phyloP scores from a whole-genome alignment of 2,797 vertebrate species.

The Toxotes lorentzi region DNA sequence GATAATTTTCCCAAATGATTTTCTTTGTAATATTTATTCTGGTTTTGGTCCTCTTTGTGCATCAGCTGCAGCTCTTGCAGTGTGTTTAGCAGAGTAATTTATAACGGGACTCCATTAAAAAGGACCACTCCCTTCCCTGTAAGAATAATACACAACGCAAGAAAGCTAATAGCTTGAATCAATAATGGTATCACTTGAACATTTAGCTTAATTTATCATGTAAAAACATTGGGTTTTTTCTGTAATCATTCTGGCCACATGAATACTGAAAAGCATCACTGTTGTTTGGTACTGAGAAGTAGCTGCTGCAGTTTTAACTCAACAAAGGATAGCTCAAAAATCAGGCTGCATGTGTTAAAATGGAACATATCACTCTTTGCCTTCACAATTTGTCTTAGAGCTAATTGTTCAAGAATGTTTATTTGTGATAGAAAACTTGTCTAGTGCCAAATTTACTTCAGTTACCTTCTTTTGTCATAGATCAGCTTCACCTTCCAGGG shows the following conservation, averaged over 20 bases:
- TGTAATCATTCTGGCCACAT: background rate
- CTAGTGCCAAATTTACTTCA: background rate
- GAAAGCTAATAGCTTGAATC: slow-evolving; percentile 16
- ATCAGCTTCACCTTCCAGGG: background rate
- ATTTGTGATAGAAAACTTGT: background rate
- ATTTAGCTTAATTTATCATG: slow-evolving; percentile 9
- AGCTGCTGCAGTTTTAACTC: background rate
- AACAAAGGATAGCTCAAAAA: background rate
- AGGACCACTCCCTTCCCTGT: background rate
- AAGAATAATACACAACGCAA: slow-evolving; percentile 7
- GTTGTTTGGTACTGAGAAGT: background rate
- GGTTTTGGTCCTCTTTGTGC: background rate
- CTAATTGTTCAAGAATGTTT: background rate
- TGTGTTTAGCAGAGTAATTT: slow-evolving; percentile 13
- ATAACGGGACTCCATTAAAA: slow-evolving; percentile 5
- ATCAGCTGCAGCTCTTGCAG: background rate
- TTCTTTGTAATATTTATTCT: background rate
- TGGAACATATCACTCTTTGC: background rate
- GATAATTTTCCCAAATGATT: background rate
- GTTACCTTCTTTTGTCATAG: background rate
- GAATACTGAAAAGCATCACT: background rate
- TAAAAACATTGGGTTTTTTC: background rate
- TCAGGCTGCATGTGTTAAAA: background rate
- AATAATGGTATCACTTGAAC: background rate
- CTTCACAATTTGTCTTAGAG: background rate